phyloP scores from a whole-genome alignment of 1,140 invertebrate species.

The Bilobella aurantiaca region DNA sequence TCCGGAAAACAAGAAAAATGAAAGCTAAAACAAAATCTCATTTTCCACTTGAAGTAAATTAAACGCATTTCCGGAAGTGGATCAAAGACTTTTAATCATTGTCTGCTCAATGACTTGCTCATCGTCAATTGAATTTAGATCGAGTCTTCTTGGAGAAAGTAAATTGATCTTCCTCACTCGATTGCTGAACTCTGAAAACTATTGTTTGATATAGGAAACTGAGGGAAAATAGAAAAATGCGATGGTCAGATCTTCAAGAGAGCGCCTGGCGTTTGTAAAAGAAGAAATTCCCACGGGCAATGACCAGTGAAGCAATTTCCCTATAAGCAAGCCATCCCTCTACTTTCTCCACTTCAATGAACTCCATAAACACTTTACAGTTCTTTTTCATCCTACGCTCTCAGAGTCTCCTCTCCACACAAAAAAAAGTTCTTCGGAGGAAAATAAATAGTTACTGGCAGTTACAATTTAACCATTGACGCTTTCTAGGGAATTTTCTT shows the following conservation, averaged over 20 bases:
- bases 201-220: not conserved
- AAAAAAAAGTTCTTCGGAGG: no score
- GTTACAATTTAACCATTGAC: no score
- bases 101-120: not conserved
- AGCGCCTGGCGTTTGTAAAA: no score
- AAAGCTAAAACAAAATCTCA: not conserved
- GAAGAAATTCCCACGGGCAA: not conserved
- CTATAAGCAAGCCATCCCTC: no score
- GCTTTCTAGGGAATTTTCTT: no score
- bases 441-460: no score
- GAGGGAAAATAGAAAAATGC: not conserved
- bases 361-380: no score
- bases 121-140: not conserved
- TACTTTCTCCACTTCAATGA: no score
- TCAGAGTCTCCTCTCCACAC: no score
- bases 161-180: not conserved
- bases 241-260: no score
- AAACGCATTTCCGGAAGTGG: not conserved
- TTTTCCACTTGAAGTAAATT: not conserved
- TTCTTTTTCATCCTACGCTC: no score
- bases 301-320: not conserved
- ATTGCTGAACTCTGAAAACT: not conserved
- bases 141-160: not conserved
- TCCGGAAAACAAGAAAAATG: no score
- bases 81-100: conserved; percentile 9